Percentiles rank a stretch among this genome's conserved stretches.
These are phyloP conservation scores for Dicrurus megarhynchus DNA, from an alignment of 2,113 vertebrate species.

Conservation along the genomic window DNA sequence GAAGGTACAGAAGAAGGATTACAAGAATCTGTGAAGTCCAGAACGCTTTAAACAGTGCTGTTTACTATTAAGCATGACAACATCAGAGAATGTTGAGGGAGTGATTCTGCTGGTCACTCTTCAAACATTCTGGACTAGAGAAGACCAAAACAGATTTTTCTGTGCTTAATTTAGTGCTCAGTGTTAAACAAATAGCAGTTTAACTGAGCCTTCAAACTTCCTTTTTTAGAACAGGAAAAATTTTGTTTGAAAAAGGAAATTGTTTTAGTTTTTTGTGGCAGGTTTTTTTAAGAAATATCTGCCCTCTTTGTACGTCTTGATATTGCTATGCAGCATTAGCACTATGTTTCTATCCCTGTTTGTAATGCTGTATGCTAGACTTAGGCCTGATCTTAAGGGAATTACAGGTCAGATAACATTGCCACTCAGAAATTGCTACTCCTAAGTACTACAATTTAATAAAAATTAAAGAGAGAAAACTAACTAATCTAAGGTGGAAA, in stretches of 20 bases:
- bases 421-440: neutral
- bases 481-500: neutral
- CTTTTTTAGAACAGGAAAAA: neutral
- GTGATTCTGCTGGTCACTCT: neutral
- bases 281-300: neutral
- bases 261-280: neutral
- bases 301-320: fast-evolving
- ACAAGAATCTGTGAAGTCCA: neutral
- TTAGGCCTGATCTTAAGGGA: neutral
- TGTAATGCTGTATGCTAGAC: neutral
- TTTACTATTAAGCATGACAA: neutral
- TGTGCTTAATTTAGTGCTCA: neutral
- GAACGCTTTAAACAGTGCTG: neutral
- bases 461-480: neutral
- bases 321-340: neutral
- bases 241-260: neutral
- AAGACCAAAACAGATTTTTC: neutral
- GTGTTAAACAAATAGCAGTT: neutral
- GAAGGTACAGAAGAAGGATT: neutral
- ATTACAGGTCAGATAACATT: neutral
- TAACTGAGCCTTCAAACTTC: neutral
- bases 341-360: neutral
- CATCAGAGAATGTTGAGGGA: neutral
- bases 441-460: neutral
- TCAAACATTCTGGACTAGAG: neutral